Evolutionary conservation across 2,797 vertebrate species (phyloP), one percentile per base, ranked within the genome.

Genomic region (Sebastes alutus): DNA sequence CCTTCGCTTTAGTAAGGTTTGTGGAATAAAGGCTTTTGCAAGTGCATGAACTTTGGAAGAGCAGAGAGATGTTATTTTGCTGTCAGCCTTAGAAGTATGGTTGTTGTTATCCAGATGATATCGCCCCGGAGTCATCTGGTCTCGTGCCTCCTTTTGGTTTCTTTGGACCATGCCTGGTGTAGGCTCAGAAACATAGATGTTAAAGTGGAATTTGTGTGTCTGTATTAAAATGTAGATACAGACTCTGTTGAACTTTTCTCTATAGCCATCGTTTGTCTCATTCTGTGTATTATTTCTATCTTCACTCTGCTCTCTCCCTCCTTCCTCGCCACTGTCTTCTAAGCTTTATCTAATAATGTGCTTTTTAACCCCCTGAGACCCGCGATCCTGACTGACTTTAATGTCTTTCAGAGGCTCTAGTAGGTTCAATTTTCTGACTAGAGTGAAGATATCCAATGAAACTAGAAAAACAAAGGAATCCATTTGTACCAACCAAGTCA

Each of bases 11-110:
- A 72, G 32, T 61, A 69, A 38, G 56, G 60, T 81, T 80, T 77
- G 22, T 29, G 18, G 76, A 86, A 66, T 77, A 80, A 78, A 84
- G 30, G 54, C 29, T 35, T 81, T 72, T 69, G 27, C n/a, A 62
- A 72, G 79, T 78, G 63, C 56, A 42, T 81, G 85, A 89, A 87
- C 80, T 86, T 29, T 88, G 27, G 25, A 68, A 46, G 33, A 54
- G 62, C 22, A 72, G 42, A 61, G 62, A 77, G 30, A 58, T 80
- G 46, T 79, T 81, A 59, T 82, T 89, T 75, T 42, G 69, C 80
- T 72, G 23, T 72, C 66, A 55, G 60, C 55, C 68, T 11, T 32
- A 55, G 67, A 72, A 82, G 69, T 77, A 59, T 81, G 81, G 65
- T 77, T 76, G 33, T 72, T 74, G 64, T 84, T 80, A 54, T 72